Evolutionary conservation across 2,797 vertebrate species (phyloP), one percentile per base, ranked within the genome.

Genomic region (Macroramphosus scolopax): DNA sequence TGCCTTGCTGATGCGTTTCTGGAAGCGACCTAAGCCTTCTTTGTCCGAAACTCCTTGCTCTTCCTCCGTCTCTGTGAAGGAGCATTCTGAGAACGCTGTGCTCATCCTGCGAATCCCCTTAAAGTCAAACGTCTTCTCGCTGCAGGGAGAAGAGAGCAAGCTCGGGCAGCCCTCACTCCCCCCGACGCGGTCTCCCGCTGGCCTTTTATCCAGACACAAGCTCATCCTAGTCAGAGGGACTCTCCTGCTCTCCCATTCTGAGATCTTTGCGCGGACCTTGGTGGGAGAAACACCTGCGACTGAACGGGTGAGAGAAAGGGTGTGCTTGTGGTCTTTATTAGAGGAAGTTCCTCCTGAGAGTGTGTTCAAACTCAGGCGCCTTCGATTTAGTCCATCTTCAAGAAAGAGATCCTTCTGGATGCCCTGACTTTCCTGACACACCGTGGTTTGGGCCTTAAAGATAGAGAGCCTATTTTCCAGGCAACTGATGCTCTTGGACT

Each of bases 31-130:
- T 12, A 88, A 75, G 52, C 89, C 84, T 38, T 98, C 94, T 80
- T 90, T 91, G 58, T 93, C 92, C 37, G 89, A 88, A 33, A 80
- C 73, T 1, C 73, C 81, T 66, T 94, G 93, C 25, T 97, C 97
- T 77, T 97, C 96, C 85, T 96, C 95, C 0, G 92, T 95, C 84
- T 94, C 95, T 0, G 94, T 93, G 80, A 94, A 97, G 60, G 94
- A 97, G 67, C 95, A 97, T 86, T 98, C 96, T 0, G 96, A 98
- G 88, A 97, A 97, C 0, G 97, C 95, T 31, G 92, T 92, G 86
- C 95, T 98, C 94, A 95, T 98, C 78, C 95, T 97, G 80, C 93
- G 92, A 68, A 91, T 83, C 48, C 91, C 92, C 86, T 93, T 97
- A 69, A 97, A 95, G 78, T 98, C 95, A 29, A 98, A 97, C 0